These are phyloP conservation scores for Amblyopsis rosae DNA, from an alignment of 2,113 vertebrate genomes.

Conservation along the genomic window DNA sequence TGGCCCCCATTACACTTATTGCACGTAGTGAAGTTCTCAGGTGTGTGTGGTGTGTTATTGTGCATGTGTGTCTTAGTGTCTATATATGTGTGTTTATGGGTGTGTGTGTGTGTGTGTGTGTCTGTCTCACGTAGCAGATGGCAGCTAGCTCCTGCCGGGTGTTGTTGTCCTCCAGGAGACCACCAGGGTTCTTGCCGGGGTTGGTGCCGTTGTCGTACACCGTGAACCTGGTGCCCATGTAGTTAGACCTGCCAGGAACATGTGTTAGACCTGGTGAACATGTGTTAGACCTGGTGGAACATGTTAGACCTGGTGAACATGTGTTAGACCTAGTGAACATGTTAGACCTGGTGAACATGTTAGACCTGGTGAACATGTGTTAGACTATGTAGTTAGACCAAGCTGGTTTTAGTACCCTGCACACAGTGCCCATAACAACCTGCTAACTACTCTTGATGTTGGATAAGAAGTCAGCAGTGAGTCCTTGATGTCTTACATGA, in stretches of 20 bases:
- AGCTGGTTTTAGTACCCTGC: no score
- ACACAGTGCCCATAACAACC: not conserved
- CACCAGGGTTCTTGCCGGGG: slow-evolving; percentile 83
- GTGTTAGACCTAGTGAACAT: not conserved
- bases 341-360: no score
- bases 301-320: slow-evolving; percentile 77
- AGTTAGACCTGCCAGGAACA: slow-evolving; percentile 83
- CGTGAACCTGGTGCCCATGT: slow-evolving; percentile 97
- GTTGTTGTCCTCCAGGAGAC: slow-evolving; percentile 81
- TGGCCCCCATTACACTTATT: no score
- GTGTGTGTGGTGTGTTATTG: no score
- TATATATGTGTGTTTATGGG: not conserved
- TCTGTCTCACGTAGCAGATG: slow-evolving; percentile 88
- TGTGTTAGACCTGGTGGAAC: no score
- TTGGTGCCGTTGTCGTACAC: slow-evolving; percentile 92
- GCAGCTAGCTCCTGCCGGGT: slow-evolving; percentile 92
- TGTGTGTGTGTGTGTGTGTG: not conserved
- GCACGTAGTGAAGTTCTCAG: no score
- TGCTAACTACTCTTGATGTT: not conserved
- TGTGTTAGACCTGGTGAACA: not conserved
- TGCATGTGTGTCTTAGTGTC: not conserved
- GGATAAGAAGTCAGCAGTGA: no score
- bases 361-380: slow-evolving; percentile 79
- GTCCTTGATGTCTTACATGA: no score
- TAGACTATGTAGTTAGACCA: no score